Base-by-base conservation (phyloP, 2,888 invertebrate genomes). In the Troides aeacus region DNA sequence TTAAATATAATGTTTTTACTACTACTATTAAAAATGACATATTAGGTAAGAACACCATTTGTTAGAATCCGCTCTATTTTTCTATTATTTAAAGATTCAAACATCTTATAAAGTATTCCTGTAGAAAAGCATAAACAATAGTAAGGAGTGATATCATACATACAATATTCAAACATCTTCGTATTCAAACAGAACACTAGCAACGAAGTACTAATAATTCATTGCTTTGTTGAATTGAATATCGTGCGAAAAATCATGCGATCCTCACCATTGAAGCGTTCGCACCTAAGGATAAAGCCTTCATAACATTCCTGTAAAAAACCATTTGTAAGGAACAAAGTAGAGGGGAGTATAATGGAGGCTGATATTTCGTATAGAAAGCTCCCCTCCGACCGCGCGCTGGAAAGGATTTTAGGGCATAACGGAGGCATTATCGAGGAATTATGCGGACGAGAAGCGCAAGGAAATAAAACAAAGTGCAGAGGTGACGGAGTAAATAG, bases 241-340 rank as follows among this genome's bases (percentile, higher is more conserved):
- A 81, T 81, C 76, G 76, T 77, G 80, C 77, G 79, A 83, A 78
- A 82, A 84, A 83, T 83, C 81, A 78, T 81, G 82, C 81, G 79
- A 77, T 78, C 75, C 75, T 73, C 74, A 76, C 81, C 75, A 82
- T 84, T 84, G 81, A 85, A 79, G 82, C 81, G 77, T 86, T 91
- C 89, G 84, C 92, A 90, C 92, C 91, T 91, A 82, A 76, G 81
- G 81, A 90, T 88, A 90, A 91, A 88, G 87, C 88, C 80, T 88
- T 90, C 90, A 91, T 90, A 90, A 89, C 86, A 83, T 79, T 82
- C 88, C 79, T 80, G 88, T 85, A 89, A 90, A 85, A 89, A 84
- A 83, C 86, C 85, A 86, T 89, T 89, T 89, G 87, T 86, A 78
- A 74, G 74, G 77, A 85, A 87, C 86, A 87, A 89, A 88, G 88